phyloP scores from a whole-genome alignment of 2,888 invertebrate genomes.

The Baccha elongata region DNA sequence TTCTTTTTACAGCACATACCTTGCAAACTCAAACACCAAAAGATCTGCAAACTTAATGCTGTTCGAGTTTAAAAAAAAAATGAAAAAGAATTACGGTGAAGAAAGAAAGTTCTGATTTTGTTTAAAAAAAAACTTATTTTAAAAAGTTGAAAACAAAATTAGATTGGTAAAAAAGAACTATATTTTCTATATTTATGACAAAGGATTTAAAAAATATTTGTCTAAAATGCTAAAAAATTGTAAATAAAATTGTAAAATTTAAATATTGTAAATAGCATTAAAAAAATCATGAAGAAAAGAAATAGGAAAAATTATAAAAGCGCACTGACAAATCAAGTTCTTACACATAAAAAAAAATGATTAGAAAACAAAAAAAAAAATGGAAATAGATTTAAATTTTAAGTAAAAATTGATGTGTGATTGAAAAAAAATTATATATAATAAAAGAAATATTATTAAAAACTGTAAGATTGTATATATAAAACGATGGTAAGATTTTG shows the following conservation, averaged over 20 bases:
- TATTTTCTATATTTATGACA: no score
- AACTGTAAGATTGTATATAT: conserved; percentile 21
- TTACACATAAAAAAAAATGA: conserved; percentile 44
- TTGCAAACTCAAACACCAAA: conserved; percentile 27
- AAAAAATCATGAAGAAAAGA: conserved; percentile 8
- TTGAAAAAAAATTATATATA: conserved; percentile 9
- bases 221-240: no score
- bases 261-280: neutral
- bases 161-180: no score
- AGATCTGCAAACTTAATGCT: conserved; percentile 21
- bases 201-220: no score
- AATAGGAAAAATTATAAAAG: conserved; percentile 32
- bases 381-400: conserved; percentile 12
- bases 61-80: conserved; percentile 14
- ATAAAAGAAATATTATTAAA: conserved; percentile 18
- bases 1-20: conserved; percentile 33
- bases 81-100: neutral
- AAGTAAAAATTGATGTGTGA: conserved; percentile 35
- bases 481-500: neutral
- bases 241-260: conserved; percentile 37
- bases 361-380: neutral
- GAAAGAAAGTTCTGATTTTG: neutral
- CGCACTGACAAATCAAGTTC: conserved; percentile 72
- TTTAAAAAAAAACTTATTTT: neutral
- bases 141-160: neutral